A percentile compares a stretch with the other conserved stretches of the same genome.
These are phyloP conservation scores for Campoletis sonorensis DNA, from an alignment of 1,140 invertebrate genomes.

Conservation along the genomic window DNA sequence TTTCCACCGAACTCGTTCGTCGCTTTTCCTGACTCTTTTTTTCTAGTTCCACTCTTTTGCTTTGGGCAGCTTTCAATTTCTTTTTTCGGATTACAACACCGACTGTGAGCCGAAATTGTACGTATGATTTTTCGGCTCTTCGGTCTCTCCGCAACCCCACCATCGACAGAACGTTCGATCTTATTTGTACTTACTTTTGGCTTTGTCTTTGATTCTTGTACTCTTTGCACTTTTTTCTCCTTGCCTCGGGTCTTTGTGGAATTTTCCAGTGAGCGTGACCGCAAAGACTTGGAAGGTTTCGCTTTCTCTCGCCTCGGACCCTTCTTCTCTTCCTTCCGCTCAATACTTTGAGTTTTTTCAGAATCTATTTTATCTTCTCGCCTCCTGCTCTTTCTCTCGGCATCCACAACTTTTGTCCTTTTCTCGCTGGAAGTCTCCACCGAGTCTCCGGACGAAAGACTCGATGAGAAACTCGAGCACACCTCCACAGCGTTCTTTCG, in stretches of 20 bases:
- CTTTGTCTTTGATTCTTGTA: not conserved
- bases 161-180: not conserved
- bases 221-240: not conserved
- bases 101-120: conserved; percentile 20
- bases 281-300: not conserved
- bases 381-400: not conserved
- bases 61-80: not conserved
- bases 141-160: not conserved
- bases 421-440: not conserved
- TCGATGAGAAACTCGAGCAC: not conserved
- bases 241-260: not conserved
- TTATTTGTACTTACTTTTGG: not conserved
- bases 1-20: not conserved
- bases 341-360: not conserved
- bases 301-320: not conserved
- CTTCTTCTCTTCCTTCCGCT: not conserved
- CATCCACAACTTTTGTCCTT: too few relatives aligned
- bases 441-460: not conserved
- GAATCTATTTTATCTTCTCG: not conserved
- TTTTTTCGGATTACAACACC: conserved; percentile 10
- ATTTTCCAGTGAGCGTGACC: not conserved
- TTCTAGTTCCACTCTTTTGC: not conserved
- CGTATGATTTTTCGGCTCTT: conserved; percentile 15
- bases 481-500: not conserved
- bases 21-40: not conserved